Percentiles rank a stretch among this genome's conserved stretches.
phyloP scores from a whole-genome alignment of 1,140 invertebrate genomes.

The Metopolophium dirhodum region DNA sequence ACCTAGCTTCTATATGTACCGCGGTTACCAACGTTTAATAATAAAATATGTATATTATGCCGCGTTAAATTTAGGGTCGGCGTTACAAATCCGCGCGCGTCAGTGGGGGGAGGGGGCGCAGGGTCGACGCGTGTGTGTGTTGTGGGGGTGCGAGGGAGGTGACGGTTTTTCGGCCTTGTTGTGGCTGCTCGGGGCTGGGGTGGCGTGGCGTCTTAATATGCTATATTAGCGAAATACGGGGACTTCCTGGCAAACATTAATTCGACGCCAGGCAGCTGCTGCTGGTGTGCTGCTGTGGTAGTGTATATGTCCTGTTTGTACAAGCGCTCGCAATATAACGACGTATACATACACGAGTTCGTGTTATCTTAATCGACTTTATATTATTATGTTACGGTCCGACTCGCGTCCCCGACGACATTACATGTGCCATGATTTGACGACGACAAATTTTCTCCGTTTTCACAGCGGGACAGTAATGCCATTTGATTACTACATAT shows the following conservation, averaged over 20 bases:
- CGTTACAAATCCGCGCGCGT: not conserved
- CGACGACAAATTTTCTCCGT: not conserved
- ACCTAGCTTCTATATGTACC: not conserved
- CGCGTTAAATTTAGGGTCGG: not conserved
- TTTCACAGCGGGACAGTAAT: not conserved
- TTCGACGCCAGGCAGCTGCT: not conserved
- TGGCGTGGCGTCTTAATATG: not conserved
- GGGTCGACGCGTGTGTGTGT: not conserved
- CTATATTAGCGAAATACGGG: not conserved
- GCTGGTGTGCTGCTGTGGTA: too few species aligned
- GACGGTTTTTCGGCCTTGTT: not conserved
- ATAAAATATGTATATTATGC: not conserved
- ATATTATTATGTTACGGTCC: not conserved
- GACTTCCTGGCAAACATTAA: constrained; percentile 1
- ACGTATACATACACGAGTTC: not conserved
- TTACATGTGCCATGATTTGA: not conserved
- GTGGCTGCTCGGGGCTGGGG: too few species aligned
- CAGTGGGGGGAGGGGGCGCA: too few species aligned
- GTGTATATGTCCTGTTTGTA: not conserved
- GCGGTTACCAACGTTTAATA: constrained; percentile 1
- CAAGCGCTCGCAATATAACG: not conserved
- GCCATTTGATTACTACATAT: too few species aligned
- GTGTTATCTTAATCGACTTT: not conserved
- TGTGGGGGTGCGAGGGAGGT: not conserved
- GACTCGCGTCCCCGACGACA: not conserved